These are phyloP conservation scores for Dynastes grantii DNA, from an alignment of 2,888 invertebrate species.

Conservation along the genomic window DNA sequence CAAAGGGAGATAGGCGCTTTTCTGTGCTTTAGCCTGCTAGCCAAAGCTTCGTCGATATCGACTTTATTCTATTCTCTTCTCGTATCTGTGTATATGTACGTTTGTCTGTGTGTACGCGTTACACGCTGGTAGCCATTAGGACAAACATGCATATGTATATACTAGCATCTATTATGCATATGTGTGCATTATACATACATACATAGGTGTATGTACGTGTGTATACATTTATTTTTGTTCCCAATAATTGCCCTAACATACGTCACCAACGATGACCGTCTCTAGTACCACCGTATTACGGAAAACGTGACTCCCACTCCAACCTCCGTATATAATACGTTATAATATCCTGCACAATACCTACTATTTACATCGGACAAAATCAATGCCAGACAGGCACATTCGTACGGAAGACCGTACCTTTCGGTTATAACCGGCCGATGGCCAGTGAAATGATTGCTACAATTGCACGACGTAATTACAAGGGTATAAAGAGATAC, in stretches of 20 bases:
- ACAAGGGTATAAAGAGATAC: conserved; percentile 2
- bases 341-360: conserved; percentile 10
- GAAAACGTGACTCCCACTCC: conserved; percentile 26
- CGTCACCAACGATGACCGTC: conserved; percentile 4
- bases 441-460: conserved; percentile 1
- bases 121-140: neutral
- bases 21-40: neutral
- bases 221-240: conserved; percentile 23
- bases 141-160: neutral
- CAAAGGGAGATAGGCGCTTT: conserved; percentile 19
- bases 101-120: neutral
- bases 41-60: conserved; percentile 24
- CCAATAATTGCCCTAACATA: conserved; percentile 19
- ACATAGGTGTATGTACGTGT: neutral
- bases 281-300: conserved; percentile 4
- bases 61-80: neutral
- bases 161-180: conserved; percentile 8
- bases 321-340: neutral
- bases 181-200: neutral
- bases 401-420: neutral
- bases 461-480: neutral
- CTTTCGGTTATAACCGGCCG: neutral
- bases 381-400: conserved; percentile 36
- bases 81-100: neutral
- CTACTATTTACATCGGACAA: conserved; percentile 36